Percentiles rank a stretch among this genome's conserved stretches.
These are phyloP conservation scores for Trichonephila clavata DNA, from an alignment of 1,140 invertebrate genomes.

Conservation along the genomic window DNA sequence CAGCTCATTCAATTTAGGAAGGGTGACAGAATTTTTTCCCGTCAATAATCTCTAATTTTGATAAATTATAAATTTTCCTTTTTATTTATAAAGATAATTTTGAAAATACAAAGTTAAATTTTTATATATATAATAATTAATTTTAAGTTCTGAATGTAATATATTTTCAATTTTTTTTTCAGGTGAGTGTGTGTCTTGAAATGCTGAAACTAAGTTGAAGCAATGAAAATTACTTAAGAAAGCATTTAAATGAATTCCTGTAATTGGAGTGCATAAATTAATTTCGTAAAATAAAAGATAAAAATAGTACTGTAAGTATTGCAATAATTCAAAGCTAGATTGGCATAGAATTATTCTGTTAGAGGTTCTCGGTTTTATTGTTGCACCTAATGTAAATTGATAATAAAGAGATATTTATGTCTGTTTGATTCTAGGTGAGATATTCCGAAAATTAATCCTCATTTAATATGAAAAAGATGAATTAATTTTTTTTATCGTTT, in stretches of 20 bases:
- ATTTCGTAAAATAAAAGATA: not conserved
- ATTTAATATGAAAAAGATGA: slow-evolving; percentile 46
- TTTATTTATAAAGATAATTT: too few species aligned
- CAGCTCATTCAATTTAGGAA: too few species aligned
- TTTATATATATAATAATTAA: too few species aligned
- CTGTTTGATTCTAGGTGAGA: slow-evolving; percentile 60
- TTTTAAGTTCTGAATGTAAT: not conserved
- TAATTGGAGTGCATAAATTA: not conserved
- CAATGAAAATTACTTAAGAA: not conserved
- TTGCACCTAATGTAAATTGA: not conserved
- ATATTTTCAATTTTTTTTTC: not conserved
- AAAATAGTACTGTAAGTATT: not conserved
- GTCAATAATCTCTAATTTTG: too few species aligned
- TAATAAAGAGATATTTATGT: slow-evolving; percentile 51
- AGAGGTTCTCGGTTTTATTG: not conserved
- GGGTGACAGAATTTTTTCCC: too few species aligned
- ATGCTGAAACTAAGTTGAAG: not conserved
- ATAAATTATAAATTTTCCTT: too few species aligned
- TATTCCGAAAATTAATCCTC: slow-evolving; percentile 38
- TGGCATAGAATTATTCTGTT: not conserved
- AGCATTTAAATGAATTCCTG: not conserved
- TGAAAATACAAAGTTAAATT: too few species aligned
- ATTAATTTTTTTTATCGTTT: slow-evolving; percentile 31
- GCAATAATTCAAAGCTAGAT: not conserved
- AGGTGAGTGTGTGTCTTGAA: not conserved